A percentile compares a stretch with the other conserved stretches of the same genome.
phyloP scores from a whole-genome alignment of 2,888 invertebrate species.

The Acleris literana region DNA sequence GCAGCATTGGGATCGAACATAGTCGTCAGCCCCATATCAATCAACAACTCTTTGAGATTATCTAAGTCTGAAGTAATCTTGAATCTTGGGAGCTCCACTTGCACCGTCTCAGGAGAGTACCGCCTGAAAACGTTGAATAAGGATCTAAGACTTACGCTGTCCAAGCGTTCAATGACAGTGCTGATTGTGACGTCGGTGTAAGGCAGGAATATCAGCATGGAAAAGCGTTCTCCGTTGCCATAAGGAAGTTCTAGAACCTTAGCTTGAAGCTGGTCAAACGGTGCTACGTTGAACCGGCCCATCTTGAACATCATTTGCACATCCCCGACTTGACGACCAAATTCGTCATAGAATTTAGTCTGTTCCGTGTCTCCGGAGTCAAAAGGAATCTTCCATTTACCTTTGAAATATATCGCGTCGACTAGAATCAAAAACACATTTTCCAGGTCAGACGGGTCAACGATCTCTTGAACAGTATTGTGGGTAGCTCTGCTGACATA shows the following conservation, averaged over 20 bases:
- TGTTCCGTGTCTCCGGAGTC: constrained; percentile 54
- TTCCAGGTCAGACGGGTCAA: constrained; percentile 58
- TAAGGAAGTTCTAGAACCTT: constrained; percentile 68
- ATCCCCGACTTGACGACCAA: constrained; percentile 55
- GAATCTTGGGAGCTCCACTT: constrained; percentile 85
- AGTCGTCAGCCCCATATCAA: constrained; percentile 65
- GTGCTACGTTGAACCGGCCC: constrained; percentile 49
- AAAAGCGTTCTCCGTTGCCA: constrained; percentile 67
- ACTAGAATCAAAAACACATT: constrained; percentile 55
- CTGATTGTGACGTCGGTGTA: constrained; percentile 63
- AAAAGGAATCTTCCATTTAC: constrained; percentile 61
- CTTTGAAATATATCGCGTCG: constrained; percentile 71
- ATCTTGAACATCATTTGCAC: constrained; percentile 63
- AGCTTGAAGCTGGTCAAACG: constrained; percentile 51
- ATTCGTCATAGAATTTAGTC: constrained; percentile 60
- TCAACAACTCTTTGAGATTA: constrained; percentile 71
- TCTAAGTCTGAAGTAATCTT: constrained; percentile 76
- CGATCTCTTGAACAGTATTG: constrained; percentile 62
- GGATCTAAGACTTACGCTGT: constrained; percentile 65
- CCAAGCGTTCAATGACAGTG: constrained; percentile 77
- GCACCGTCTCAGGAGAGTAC: constrained; percentile 66
- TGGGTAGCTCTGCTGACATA: constrained; percentile 60
- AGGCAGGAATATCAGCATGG: constrained; percentile 87
- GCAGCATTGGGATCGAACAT: constrained; percentile 60
- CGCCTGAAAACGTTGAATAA: constrained; percentile 71